Evolutionary conservation across 2,797 vertebrate genomes (phyloP).

Genomic region (Etheostoma nigrum): DNA sequence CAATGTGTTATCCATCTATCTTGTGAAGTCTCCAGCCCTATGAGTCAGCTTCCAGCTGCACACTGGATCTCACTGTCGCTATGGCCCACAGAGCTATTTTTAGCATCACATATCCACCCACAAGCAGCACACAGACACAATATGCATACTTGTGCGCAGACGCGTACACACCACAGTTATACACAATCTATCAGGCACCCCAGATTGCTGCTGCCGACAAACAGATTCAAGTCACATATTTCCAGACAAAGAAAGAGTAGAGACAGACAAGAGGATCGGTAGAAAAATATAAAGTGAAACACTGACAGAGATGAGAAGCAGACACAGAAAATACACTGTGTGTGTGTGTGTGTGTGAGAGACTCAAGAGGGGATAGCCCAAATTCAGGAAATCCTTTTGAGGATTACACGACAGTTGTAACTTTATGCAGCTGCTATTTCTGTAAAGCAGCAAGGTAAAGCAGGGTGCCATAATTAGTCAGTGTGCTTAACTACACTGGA

Average conservation of each 20-base stretch:
- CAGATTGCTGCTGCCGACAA: slow-evolving; percentile 14
- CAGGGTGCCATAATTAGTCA: slow-evolving; percentile 56
- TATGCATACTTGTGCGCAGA: neutral
- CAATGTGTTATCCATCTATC: slow-evolving; percentile 51
- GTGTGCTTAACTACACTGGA: slow-evolving; percentile 53
- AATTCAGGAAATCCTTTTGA: slow-evolving; percentile 49
- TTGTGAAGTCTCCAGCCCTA: slow-evolving; percentile 56
- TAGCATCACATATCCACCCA: slow-evolving; percentile 62
- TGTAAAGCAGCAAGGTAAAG: slow-evolving; percentile 56
- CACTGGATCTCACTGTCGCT: slow-evolving; percentile 65
- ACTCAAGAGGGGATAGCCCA: slow-evolving; percentile 50
- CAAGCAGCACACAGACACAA: slow-evolving; percentile 19
- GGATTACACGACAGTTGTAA: slow-evolving; percentile 59
- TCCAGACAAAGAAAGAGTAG: slow-evolving; percentile 10
- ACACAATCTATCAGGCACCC: slow-evolving; percentile 36
- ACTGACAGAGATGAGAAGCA: slow-evolving; percentile 32
- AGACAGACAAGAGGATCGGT: slow-evolving; percentile 5
- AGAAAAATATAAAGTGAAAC: slow-evolving; percentile 25
- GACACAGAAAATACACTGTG: slow-evolving; percentile 16
- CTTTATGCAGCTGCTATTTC: slow-evolving; percentile 37
- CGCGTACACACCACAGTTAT: neutral
- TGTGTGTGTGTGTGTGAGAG: neutral
- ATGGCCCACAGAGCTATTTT: slow-evolving; percentile 74
- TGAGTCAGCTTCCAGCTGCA: slow-evolving; percentile 71
- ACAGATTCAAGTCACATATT: slow-evolving; percentile 30